A percentile compares a stretch with the other conserved stretches of the same genome.
These are phyloP conservation scores for Phalacrocorax pelagicus DNA, from an alignment of 2,113 vertebrate species.

Conservation along the genomic window DNA sequence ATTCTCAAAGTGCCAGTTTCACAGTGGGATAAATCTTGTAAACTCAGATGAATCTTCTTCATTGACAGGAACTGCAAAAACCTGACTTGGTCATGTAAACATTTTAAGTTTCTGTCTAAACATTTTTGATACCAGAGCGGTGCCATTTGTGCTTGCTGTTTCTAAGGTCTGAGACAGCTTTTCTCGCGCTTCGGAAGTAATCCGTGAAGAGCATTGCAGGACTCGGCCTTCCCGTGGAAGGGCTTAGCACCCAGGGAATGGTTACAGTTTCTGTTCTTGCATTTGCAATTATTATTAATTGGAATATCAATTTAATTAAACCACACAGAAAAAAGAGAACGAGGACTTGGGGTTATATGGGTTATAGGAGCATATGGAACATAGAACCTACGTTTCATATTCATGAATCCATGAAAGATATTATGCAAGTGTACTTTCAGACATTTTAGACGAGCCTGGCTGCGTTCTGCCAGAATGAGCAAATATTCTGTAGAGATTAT, in stretches of 20 bases:
- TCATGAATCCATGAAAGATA: not conserved
- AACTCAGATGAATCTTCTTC: constrained; percentile 38
- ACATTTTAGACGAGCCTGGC: not conserved
- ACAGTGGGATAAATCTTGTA: constrained; percentile 9
- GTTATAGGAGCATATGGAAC: not conserved
- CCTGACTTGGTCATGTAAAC: constrained; percentile 8
- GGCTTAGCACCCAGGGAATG: not conserved
- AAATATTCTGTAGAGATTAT: not conserved
- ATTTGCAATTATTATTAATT: not conserved
- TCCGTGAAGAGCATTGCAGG: not conserved
- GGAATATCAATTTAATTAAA: not conserved
- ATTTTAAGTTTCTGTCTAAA: constrained; percentile 30
- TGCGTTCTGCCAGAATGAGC: not conserved
- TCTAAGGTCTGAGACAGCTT: not conserved
- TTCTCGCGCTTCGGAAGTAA: not conserved
- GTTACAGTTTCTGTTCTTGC: not conserved
- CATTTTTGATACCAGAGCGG: not conserved
- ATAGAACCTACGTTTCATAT: not conserved
- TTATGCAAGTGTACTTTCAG: not conserved
- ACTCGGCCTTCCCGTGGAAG: not conserved
- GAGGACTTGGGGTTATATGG: not conserved
- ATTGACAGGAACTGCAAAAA: not conserved
- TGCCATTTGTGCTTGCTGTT: not conserved
- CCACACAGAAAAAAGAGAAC: not conserved
- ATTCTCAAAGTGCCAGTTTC: constrained; percentile 9